Conservation (phyloP, 2,888 invertebrate species). For the Phengaris arion region DNA sequence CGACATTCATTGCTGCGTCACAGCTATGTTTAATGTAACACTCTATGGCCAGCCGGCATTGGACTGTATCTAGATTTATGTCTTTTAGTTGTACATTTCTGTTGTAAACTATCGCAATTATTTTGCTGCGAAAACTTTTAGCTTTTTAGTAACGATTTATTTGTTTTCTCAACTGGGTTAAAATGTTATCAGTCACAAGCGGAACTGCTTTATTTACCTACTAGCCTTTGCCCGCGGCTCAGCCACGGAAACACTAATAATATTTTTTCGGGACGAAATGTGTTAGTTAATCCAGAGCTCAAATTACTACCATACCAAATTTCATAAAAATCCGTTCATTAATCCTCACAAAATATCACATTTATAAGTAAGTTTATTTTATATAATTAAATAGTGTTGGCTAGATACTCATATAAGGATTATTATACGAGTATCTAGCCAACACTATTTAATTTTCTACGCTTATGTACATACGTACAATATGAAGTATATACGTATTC, state of each 20-base stretch:
- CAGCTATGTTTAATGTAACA: slow-evolving; percentile 44
- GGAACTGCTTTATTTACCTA: background rate
- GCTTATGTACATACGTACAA: too few relatives aligned
- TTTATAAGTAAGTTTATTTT: too few relatives aligned
- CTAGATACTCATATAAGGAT: too few relatives aligned
- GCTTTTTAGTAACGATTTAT: slow-evolving; percentile 23
- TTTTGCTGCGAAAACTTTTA: slow-evolving; percentile 31
- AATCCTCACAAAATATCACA: too few relatives aligned
- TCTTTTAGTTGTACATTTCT: slow-evolving; percentile 41
- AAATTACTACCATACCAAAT: too few relatives aligned
- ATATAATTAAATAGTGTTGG: too few relatives aligned
- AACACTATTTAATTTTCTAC: background rate
- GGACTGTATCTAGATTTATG: slow-evolving; percentile 45
- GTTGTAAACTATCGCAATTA: slow-evolving; percentile 34
- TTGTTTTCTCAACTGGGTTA: slow-evolving; percentile 15
- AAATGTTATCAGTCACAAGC: background rate
- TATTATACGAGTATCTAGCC: background rate
- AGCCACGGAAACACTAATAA: too few relatives aligned
- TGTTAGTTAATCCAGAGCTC: too few relatives aligned
- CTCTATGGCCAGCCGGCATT: slow-evolving; percentile 41
- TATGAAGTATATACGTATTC: too few relatives aligned
- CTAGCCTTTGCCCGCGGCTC: too few relatives aligned
- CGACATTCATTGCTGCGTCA: slow-evolving; percentile 48
- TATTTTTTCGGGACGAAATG: too few relatives aligned
- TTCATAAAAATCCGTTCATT: too few relatives aligned